phyloP scores from a whole-genome alignment of 2,113 vertebrate genomes.

The Trinectes maculatus region DNA sequence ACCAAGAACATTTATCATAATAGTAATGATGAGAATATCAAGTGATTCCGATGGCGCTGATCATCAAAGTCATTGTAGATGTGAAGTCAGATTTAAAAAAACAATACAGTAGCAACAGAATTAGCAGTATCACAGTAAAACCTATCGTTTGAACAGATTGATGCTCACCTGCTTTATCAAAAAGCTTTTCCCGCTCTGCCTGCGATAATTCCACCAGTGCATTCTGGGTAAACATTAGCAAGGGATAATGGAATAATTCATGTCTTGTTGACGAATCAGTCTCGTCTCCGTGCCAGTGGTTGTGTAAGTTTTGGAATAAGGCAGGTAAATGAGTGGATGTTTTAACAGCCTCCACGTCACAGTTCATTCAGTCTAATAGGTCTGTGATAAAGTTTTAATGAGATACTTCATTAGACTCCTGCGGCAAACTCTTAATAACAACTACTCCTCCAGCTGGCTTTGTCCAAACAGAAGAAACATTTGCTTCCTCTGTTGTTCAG shows the following conservation, averaged over 20 bases:
- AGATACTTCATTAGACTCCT: slow-evolving; percentile 30
- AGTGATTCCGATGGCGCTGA: too few species aligned
- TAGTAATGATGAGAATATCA: too few species aligned
- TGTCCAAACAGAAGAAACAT: too few species aligned
- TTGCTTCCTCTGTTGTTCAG: too few species aligned
- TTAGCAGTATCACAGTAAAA: too few species aligned
- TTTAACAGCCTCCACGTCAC: slow-evolving; percentile 31
- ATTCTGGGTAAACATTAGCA: slow-evolving; percentile 57
- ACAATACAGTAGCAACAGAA: too few species aligned
- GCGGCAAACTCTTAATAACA: slow-evolving; percentile 42
- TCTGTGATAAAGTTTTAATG: slow-evolving; percentile 47
- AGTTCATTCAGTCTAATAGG: slow-evolving; percentile 26
- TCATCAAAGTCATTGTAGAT: too few species aligned
- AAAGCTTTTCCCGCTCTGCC: slow-evolving; percentile 15
- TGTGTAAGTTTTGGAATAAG: slow-evolving; percentile 23
- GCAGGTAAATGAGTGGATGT: slow-evolving; percentile 37
- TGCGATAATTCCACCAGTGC: slow-evolving; percentile 30
- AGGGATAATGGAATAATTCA: slow-evolving; percentile 42
- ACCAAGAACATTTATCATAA: too few species aligned
- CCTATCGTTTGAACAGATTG: too few species aligned
- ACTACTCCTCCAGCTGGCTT: slow-evolving; percentile 8
- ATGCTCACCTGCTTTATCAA: too few species aligned
- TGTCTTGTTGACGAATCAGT: slow-evolving; percentile 60
- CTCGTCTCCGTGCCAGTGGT: slow-evolving; percentile 28
- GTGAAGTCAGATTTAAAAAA: too few species aligned